These are phyloP conservation scores for Darevskia nairensis DNA, from an alignment of 2,797 vertebrate genomes.

Conservation along the genomic window DNA sequence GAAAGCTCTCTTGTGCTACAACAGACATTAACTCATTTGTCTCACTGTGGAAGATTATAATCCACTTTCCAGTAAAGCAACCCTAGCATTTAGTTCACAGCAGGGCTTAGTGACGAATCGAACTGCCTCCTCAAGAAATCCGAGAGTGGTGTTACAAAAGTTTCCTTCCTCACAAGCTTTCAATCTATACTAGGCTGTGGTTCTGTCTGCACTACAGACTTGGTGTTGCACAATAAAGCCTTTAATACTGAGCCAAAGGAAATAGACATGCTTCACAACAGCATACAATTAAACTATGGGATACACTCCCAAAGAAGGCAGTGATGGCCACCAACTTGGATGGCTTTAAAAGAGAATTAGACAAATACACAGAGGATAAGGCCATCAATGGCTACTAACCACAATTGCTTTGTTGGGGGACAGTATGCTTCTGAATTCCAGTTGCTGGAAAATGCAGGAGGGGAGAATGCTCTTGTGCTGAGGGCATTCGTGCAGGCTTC, in stretches of 20 bases:
- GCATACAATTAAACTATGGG: no score
- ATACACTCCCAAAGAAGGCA: no score
- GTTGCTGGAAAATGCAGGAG: no score
- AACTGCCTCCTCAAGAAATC: neutral
- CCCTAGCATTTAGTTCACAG: neutral
- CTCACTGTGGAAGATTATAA: conserved; percentile 3
- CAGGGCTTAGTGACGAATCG: neutral
- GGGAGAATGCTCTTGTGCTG: no score
- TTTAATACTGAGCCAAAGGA: neutral
- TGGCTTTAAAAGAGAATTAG: no score
- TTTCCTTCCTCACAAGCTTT: neutral
- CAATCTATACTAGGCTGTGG: neutral
- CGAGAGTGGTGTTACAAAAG: neutral
- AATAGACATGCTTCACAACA: no score
- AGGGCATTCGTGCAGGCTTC: no score
- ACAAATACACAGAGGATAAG: no score
- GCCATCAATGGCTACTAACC: no score
- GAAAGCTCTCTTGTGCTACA: neutral
- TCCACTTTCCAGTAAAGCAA: conserved; percentile 2
- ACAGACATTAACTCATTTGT: conserved; percentile 14
- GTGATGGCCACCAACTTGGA: no score
- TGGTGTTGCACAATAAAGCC: neutral
- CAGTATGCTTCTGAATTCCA: no score
- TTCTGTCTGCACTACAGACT: neutral
- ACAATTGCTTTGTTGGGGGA: no score